These are phyloP conservation scores for Steinernema hermaphroditum DNA, from an alignment of 2,888 invertebrate genomes.

Conservation along the genomic window DNA sequence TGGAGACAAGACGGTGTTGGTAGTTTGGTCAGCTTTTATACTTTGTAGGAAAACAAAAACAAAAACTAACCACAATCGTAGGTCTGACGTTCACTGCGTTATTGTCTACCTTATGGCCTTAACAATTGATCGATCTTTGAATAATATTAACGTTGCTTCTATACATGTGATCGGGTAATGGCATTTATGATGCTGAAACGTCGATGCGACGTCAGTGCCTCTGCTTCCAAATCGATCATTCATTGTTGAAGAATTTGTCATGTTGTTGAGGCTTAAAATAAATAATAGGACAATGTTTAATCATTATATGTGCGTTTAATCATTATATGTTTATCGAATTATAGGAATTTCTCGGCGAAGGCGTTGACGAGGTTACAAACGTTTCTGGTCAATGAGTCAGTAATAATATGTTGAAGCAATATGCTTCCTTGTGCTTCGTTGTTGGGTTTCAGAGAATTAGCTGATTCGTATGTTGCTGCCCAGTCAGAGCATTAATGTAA, in stretches of 20 bases:
- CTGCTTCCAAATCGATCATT: not conserved
- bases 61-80: too few relatives aligned
- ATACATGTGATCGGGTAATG: not conserved
- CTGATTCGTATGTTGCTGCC: too few relatives aligned
- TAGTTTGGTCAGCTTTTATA: too few relatives aligned
- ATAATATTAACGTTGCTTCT: conserved; percentile 5
- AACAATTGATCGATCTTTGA: not conserved
- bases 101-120: not conserved
- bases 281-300: not conserved
- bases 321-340: too few relatives aligned
- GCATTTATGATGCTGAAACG: conserved; percentile 2
- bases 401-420: too few relatives aligned
- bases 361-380: too few relatives aligned
- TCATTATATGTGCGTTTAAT: too few relatives aligned
- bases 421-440: too few relatives aligned
- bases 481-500: not conserved
- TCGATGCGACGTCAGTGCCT: conserved; percentile 28
- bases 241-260: not conserved
- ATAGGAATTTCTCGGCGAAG: too few relatives aligned
- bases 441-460: too few relatives aligned
- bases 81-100: conserved; percentile 20
- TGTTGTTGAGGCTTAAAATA: not conserved
- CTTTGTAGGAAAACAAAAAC: too few relatives aligned
- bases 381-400: too few relatives aligned
- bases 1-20: not conserved